phyloP scores from a whole-genome alignment of 2,888 invertebrate species.

The Plebejus argus region DNA sequence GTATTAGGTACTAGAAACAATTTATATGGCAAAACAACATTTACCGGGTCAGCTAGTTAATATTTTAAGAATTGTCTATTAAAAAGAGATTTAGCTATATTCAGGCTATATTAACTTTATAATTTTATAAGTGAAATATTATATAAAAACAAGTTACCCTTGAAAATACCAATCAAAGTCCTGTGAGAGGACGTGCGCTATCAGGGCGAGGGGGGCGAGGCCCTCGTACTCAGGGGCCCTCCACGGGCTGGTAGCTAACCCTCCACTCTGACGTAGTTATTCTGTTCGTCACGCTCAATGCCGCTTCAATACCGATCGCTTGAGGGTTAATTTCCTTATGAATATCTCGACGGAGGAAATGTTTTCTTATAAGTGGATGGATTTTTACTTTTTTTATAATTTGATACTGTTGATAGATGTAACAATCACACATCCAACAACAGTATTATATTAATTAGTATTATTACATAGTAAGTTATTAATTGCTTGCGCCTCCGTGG shows the following conservation, averaged over 20 bases:
- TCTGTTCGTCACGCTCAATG: conserved; percentile 9
- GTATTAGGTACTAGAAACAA: no score
- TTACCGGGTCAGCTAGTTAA: no score
- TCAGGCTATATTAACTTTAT: no score
- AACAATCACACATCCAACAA: no score
- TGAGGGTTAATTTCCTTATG: not conserved
- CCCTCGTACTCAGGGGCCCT: not conserved
- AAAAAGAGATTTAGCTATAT: no score
- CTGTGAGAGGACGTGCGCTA: conserved; percentile 4
- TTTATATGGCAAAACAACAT: no score
- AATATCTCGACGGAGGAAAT: not conserved
- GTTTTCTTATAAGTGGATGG: not conserved
- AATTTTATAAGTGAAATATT: not conserved
- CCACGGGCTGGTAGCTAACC: not conserved
- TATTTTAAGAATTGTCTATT: no score
- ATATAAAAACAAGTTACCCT: not conserved
- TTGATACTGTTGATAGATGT: not conserved
- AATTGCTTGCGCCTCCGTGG: no score
- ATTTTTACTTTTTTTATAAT: not conserved
- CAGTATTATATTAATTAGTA: no score
- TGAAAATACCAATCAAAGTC: not conserved
- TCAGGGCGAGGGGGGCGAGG: not conserved
- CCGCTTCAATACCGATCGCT: not conserved
- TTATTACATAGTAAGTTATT: no score
- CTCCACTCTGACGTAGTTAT: conserved; percentile 1